A percentile compares a stretch with the other conserved stretches of the same genome.
Evolutionary conservation across 2,113 vertebrate genomes (phyloP).

Genomic region (Orientallactaga bullata): DNA sequence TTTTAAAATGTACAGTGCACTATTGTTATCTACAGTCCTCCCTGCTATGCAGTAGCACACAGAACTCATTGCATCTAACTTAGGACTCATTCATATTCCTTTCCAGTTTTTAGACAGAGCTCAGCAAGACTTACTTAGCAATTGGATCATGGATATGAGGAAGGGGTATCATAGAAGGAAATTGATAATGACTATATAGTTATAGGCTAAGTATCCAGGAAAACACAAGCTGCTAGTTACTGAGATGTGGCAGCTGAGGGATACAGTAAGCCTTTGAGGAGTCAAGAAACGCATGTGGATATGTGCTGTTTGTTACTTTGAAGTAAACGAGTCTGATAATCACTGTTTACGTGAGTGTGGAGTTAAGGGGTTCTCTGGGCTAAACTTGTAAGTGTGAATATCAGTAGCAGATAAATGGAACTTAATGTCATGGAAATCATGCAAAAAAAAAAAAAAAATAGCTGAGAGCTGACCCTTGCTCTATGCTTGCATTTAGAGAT

Average conservation of each 20-base stretch:
- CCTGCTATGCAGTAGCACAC: background rate
- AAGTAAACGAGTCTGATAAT: background rate
- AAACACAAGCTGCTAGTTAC: slow-evolving; percentile 41
- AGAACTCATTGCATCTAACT: background rate
- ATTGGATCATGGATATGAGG: background rate
- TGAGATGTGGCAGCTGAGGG: background rate
- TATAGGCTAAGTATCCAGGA: background rate
- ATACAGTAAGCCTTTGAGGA: background rate
- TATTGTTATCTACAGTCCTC: background rate
- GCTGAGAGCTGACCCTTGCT: background rate
- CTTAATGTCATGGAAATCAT: slow-evolving; percentile 14
- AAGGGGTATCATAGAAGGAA: background rate
- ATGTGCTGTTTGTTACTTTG: background rate
- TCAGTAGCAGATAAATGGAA: background rate
- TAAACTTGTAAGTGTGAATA: background rate
- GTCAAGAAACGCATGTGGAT: slow-evolving; percentile 6
- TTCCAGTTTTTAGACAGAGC: slow-evolving; percentile 7
- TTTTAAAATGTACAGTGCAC: background rate
- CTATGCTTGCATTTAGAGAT: background rate
- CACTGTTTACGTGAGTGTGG: background rate
- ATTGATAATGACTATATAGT: background rate
- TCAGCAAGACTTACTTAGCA: background rate
- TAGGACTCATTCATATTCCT: background rate
- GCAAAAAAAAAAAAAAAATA: slow-evolving; percentile 34
- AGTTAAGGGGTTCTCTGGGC: background rate